Base-by-base conservation (phyloP, 23 tunicate species). In the Styela plicata region DNA sequence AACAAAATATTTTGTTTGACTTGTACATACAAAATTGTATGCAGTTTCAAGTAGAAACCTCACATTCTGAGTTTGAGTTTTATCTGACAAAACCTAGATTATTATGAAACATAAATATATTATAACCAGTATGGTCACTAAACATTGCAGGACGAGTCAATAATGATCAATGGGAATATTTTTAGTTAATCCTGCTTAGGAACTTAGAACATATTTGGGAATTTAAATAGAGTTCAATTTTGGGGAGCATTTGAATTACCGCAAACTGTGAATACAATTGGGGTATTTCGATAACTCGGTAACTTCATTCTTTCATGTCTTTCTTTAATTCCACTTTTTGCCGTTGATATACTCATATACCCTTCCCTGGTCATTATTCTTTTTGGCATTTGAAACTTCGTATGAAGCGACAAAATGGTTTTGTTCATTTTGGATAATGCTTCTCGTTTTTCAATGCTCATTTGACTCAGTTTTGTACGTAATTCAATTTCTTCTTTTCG, bases 401-500 rank as follows among this genome's bases (percentile, higher is more conserved):
- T 13, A 13, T 44, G 7, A 5, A 13, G 7, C 13, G 57, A 5
- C 24, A 0, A 67, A 67, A 73, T 73, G 34, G 78, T 22, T 22
- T 35, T 73, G 44, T 73, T 73, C 52, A 73, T 13, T 33, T 32
- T 73, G 17, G 53, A 33, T 18, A 73, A 10, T 22, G 18, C 0
- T 73, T 35, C 32, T 19, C 26, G 17, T 35, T 73, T 73, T 1
- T 73, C 57, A 31, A 23, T n/a, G 18, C 0, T 35, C 2, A 73
- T 73, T 23, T 31, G 44, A 33, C 27, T 34, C 34, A 73, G 52
- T 2, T 73, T 73, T 73, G 26, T 27, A 22, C 18, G 57, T 16
- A 73, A 31, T 28, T 33, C 32, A n/a, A 73, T 16, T 0, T 73
- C 78, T 17, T 24, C 52, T 73, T 73, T 73, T 35, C 44, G 36